Base-by-base conservation (phyloP, 1,140 invertebrate species). In the Magallana ariakensis region DNA sequence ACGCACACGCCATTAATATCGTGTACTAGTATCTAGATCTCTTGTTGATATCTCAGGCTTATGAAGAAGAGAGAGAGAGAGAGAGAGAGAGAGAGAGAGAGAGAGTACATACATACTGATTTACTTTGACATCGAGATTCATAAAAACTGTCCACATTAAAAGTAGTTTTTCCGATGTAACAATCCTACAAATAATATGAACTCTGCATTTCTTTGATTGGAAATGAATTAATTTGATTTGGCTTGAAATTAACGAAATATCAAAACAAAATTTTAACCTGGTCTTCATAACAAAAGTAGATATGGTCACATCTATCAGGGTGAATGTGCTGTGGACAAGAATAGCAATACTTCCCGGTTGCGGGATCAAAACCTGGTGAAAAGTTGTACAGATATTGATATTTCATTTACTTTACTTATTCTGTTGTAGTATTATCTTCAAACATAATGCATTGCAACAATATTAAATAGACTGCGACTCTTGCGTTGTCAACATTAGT, bases 81-180 rank as follows among this genome's bases (percentile, higher is more conserved):
- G 33, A 46, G 33, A 46, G 33, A 46, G 33, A 46, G 33, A 46
- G 33, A 46, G 5, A 2, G 33, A 46, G 33, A 46, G 33, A 46
- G 33, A 33, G 33, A 33, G 33, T 46, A 46, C 5, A 19, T 62
- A 62, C 58, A 0, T 62, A 62, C 58, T 62, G 11, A 19, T 62
- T 62, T 62, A 62, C 58, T 62, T 62, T 62, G 58, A 19, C 58
- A 62, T 62, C 58, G 58, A 62, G 58, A 62, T 62, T 62, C 58
- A 62, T 19, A 62, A 19, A 62, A 62, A 16, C 58, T 62, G 58
- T 62, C 58, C 58, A 19, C 16, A 19, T n/a, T 19, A 62, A 62
- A 62, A 16, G 58, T 62, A n/a, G 58, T 62, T 62, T 62, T 19
- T 62, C 58, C 58, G 19, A 62, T 62, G 58, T 16, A 62, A 19